Conservation (phyloP, 2,888 invertebrate species). For the Tryphoninae sp. region DNA sequence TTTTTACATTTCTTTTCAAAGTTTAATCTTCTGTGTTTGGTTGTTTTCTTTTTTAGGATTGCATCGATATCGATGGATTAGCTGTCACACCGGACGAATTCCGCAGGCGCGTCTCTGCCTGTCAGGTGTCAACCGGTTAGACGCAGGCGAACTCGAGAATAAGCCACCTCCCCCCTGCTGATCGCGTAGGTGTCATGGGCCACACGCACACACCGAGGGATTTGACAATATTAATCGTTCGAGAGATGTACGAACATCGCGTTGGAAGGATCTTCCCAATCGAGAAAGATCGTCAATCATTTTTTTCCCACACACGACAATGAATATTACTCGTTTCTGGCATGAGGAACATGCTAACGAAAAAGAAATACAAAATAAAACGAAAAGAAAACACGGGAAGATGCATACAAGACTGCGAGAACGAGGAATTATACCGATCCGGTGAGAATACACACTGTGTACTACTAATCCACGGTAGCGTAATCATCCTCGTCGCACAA, state of each 20-base stretch:
- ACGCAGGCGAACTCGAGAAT: slow-evolving; percentile 55
- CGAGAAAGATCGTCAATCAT: slow-evolving; percentile 62
- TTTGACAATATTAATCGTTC: slow-evolving; percentile 72
- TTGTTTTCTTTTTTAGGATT: slow-evolving; percentile 36
- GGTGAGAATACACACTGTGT: slow-evolving; percentile 14
- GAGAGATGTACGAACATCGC: slow-evolving; percentile 30
- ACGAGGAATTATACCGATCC: slow-evolving; percentile 27
- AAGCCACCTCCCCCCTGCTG: slow-evolving; percentile 67
- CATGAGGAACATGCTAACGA: slow-evolving; percentile 34
- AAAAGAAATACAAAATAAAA: not conserved
- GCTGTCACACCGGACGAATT: slow-evolving; percentile 66
- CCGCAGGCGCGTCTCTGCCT: slow-evolving; percentile 64
- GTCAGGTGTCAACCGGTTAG: slow-evolving; percentile 71
- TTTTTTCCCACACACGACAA: slow-evolving; percentile 52
- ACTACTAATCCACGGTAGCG: slow-evolving; percentile 15
- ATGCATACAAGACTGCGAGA: slow-evolving; percentile 7
- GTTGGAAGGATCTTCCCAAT: slow-evolving; percentile 42
- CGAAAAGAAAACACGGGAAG: not conserved
- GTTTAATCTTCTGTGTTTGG: not conserved
- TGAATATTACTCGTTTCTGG: slow-evolving; percentile 51
- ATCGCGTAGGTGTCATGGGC: slow-evolving; percentile 71
- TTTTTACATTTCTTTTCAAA: slow-evolving; percentile 8
- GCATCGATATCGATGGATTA: slow-evolving; percentile 63
- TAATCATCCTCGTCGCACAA: slow-evolving; percentile 14
- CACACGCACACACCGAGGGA: slow-evolving; percentile 61